Evolutionary conservation across 1,140 invertebrate genomes (phyloP), one percentile per base, ranked within the genome.

Genomic region (Ips nitidus): DNA sequence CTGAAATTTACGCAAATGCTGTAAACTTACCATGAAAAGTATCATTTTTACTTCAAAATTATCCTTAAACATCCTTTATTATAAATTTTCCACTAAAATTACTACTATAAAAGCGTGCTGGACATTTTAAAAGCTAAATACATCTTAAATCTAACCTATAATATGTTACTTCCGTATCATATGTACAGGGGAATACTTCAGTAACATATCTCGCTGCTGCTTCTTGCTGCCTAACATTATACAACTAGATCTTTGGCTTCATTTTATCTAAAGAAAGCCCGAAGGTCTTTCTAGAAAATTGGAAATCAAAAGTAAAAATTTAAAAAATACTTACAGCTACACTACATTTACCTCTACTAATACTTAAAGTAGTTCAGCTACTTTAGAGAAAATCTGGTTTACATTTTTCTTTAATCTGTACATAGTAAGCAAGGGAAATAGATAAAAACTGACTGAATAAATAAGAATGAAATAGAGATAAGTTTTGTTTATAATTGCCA

Each of bases 201-300:
- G 57, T 59, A 42, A 42, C 57, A 41, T 59, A 59, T 59, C 36
- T 41, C 57, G 57, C 57, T 59, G 38, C 57, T 40, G 39, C 57
- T 59, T 59, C 40, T 59, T 59, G 57, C 57, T 41, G 57, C 57
- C 57, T 59, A 59, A 22, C 5, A 42, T 59, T 59, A 41, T 7
- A 6, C 22, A 22, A 22, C 22, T 22, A 36, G 40, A 42, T 59
- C 57, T 59, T 59, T 59, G 57, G 57, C 8, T n/a, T 59, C 39
- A 42, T 41, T 39, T 40, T 59, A 59, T 59, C 37, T 59, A 59
- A n/a, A n/a, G 41, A 59, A 42, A 59, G 8, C 57, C 41, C 38
- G 57, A 59, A 7, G 36, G 57, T 41, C 40, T 59, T 59, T 59
- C 57, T 22, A 59, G 41, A 56, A 56, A n/a, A 7, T 6, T n/a